These are phyloP conservation scores for Varanus komodoensis DNA, from an alignment of 2,113 vertebrate genomes.

Conservation along the genomic window DNA sequence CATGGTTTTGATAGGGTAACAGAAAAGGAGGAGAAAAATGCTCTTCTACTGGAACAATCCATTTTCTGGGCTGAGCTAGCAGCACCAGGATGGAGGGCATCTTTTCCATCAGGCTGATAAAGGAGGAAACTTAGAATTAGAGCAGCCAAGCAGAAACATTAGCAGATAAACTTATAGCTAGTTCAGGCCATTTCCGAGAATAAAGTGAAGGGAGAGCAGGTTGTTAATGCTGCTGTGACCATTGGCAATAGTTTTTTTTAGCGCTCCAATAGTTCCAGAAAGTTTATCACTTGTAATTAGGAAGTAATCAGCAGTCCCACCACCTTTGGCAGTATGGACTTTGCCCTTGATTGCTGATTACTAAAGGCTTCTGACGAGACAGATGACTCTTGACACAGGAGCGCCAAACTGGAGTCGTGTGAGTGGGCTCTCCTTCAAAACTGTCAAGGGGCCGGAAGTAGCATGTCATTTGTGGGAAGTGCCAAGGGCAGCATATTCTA, in stretches of 20 bases:
- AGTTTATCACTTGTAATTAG: constrained; percentile 13
- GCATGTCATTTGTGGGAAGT: background rate
- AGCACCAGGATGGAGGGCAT: background rate
- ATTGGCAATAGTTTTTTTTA: constrained; percentile 6
- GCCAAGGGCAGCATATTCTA: too few relatives aligned
- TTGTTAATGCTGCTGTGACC: background rate
- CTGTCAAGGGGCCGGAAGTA: background rate
- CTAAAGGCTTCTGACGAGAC: background rate
- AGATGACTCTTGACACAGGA: background rate
- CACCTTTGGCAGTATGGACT: constrained; percentile 1
- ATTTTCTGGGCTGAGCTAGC: background rate
- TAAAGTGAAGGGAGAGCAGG: background rate
- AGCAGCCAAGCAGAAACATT: background rate
- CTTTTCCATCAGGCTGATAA: background rate
- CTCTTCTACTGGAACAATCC: background rate
- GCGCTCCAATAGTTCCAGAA: constrained; percentile 3
- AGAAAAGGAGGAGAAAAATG: background rate
- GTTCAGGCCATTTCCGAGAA: background rate
- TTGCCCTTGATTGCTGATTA: background rate
- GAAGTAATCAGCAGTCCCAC: background rate
- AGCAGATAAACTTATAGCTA: background rate
- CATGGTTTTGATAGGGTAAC: background rate
- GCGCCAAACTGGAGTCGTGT: too few relatives aligned
- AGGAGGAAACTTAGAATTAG: background rate
- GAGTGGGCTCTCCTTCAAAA: background rate